phyloP scores from a whole-genome alignment of 2,113 vertebrate species.

The Sinosuthora webbiana region DNA sequence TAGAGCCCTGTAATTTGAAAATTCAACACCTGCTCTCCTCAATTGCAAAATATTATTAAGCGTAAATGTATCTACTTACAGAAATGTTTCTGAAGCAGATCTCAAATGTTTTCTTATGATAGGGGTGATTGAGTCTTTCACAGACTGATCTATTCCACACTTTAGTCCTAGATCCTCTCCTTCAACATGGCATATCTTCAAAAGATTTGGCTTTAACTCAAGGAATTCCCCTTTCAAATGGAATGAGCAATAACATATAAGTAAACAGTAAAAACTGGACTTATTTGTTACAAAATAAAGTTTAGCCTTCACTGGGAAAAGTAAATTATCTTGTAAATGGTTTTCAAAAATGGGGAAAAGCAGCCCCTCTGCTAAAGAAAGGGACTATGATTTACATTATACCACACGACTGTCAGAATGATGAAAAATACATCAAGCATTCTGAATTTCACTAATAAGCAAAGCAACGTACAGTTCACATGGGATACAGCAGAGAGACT shows the following conservation, averaged over 20 bases:
- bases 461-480: background rate
- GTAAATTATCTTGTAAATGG: background rate
- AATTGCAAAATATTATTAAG: background rate
- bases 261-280: conserved; percentile 44
- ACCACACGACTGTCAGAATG: background rate
- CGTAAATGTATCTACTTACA: background rate
- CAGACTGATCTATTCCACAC: background rate
- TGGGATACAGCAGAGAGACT: background rate
- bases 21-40: background rate
- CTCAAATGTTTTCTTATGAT: background rate
- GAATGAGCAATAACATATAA: conserved; percentile 27
- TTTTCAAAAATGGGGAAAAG: conserved; percentile 24
- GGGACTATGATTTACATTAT: background rate
- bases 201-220: conserved; percentile 50
- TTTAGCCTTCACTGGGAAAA: background rate
- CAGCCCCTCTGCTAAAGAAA: background rate
- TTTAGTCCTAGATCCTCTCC: background rate
- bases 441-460: background rate
- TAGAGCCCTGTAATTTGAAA: background rate
- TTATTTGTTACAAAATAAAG: conserved; percentile 32
- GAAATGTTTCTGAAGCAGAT: background rate
- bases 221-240: conserved; percentile 43
- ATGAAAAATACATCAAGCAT: conserved; percentile 14
- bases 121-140: background rate
- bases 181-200: background rate